Conservation (phyloP, 2,888 invertebrate species). For the Rhyacophila evoluta region DNA sequence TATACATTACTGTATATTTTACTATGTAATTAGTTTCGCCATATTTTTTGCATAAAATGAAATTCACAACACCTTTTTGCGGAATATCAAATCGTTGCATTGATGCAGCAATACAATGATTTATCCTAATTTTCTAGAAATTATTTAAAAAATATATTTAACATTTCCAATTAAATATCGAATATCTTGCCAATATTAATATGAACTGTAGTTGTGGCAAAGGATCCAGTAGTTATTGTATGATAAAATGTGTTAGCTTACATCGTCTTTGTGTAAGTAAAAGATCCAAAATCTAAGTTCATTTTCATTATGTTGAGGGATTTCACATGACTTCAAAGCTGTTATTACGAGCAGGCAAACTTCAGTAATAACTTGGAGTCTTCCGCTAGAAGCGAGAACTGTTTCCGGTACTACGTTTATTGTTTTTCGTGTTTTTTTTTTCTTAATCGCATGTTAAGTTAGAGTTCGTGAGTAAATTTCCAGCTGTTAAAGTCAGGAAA, state of each 20-base stretch:
- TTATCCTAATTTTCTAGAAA: no score
- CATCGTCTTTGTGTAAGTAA: neutral
- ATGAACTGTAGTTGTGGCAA: no score
- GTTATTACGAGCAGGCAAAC: conserved; percentile 34
- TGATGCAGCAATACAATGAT: no score
- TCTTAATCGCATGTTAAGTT: conserved; percentile 53
- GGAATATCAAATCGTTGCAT: no score
- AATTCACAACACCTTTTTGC: no score
- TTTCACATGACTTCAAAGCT: conserved; percentile 23
- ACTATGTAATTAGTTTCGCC: no score
- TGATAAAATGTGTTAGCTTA: neutral
- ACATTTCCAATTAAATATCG: no score
- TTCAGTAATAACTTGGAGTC: conserved; percentile 51
- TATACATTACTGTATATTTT: no score
- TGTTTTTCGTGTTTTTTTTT: conserved; percentile 51
- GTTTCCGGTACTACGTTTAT: conserved; percentile 51
- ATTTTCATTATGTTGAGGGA: conserved; percentile 8
- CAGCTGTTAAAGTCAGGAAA: conserved; percentile 45
- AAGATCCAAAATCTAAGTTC: neutral
- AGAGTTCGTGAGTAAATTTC: conserved; percentile 51
- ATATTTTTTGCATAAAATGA: no score
- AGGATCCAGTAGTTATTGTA: no score
- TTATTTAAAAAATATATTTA: no score
- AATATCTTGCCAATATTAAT: no score
- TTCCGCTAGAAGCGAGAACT: conserved; percentile 52